These are phyloP conservation scores for Melanchra persicariae DNA, from an alignment of 2,888 invertebrate species.

Conservation along the genomic window DNA sequence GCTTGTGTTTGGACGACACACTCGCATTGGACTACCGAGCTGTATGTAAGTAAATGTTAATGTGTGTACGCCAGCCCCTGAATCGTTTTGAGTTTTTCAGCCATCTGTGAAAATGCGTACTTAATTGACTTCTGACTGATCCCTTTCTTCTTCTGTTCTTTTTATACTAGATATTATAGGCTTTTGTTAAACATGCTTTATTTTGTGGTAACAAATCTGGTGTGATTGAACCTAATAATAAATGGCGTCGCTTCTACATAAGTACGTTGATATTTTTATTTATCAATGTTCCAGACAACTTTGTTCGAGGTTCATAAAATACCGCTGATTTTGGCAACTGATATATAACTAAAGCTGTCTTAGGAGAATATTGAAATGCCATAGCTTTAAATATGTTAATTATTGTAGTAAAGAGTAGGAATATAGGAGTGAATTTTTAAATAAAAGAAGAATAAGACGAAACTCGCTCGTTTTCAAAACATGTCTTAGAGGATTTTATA, in stretches of 20 bases:
- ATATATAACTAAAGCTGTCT: neutral
- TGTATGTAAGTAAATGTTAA: too few species aligned
- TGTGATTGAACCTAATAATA: neutral
- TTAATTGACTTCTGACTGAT: too few species aligned
- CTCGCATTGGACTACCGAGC: too few species aligned
- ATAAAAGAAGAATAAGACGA: neutral
- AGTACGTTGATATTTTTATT: conserved; percentile 1
- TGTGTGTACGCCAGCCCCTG: too few species aligned
- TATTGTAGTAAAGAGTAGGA: neutral
- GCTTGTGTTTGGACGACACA: too few species aligned
- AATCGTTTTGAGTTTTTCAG: too few species aligned
- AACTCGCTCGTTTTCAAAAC: neutral
- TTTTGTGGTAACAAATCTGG: too few species aligned
- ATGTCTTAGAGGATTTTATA: neutral
- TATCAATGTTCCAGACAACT: neutral
- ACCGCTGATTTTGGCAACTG: neutral
- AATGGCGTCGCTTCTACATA: neutral
- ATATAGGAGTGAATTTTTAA: neutral
- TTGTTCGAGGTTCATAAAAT: neutral
- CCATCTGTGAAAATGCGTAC: too few species aligned
- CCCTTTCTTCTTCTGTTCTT: too few species aligned
- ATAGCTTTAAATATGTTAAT: neutral
- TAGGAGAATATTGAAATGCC: neutral
- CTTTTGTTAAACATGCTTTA: too few species aligned
- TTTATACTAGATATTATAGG: too few species aligned